Conservation (phyloP, 1,140 invertebrate genomes). For the Sipha flava region DNA sequence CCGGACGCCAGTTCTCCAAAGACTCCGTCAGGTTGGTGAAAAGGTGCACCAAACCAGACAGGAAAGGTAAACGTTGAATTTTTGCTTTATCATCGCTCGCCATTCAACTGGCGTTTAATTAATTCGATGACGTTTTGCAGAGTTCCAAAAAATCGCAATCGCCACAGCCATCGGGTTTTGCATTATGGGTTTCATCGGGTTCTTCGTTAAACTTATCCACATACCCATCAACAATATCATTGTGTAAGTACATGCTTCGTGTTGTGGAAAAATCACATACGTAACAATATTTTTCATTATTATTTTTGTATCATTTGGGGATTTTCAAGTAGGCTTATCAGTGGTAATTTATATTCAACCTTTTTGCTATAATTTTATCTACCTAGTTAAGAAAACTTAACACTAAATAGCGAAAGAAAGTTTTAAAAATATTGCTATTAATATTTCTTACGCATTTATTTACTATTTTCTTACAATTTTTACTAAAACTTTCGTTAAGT, state of each 20-base stretch:
- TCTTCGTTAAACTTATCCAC: constrained; percentile 99
- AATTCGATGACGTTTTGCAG: constrained; percentile 53
- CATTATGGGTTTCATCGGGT: constrained; percentile 99
- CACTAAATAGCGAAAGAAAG: no score
- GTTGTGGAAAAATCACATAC: not conserved
- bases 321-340: not conserved
- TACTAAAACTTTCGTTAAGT: no score
- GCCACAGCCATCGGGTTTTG: constrained; percentile 99
- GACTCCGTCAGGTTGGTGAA: constrained; percentile 96
- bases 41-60: constrained; percentile 98
- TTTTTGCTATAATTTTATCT: no score
- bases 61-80: constrained; percentile 67
- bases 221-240: constrained; percentile 99
- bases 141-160: constrained; percentile 99
- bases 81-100: not conserved
- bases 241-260: constrained; percentile 56
- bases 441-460: no score
- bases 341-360: no score
- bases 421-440: no score
- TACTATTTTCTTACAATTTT: no score
- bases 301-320: not conserved
- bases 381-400: no score
- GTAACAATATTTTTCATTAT: no score
- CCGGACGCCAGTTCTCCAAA: constrained; percentile 91
- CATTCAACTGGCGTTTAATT: not conserved